These are phyloP conservation scores for Tholera decimalis DNA, from an alignment of 2,888 invertebrate species.

Conservation along the genomic window DNA sequence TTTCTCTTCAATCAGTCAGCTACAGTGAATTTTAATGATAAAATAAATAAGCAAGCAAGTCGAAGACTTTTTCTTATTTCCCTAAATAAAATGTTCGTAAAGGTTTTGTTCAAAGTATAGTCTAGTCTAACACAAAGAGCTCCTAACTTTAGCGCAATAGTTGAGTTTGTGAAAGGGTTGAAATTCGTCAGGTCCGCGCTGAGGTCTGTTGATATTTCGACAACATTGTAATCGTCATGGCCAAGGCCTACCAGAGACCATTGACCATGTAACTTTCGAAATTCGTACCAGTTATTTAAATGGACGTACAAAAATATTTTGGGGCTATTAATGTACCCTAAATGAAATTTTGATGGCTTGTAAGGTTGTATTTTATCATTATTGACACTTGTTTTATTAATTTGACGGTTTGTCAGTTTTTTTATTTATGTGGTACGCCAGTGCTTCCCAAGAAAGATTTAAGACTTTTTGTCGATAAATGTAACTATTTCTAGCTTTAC, in stretches of 20 bases:
- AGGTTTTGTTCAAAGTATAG: not conserved
- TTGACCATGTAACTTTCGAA: conserved; percentile 67
- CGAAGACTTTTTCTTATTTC: too few species aligned
- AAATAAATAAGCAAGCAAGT: too few species aligned
- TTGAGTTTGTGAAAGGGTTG: conserved; percentile 55
- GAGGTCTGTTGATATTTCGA: conserved; percentile 60
- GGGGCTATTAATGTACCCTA: conserved; percentile 10
- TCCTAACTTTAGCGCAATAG: not conserved
- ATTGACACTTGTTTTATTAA: conserved; percentile 3
- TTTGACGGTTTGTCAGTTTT: not conserved
- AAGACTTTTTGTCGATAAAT: not conserved
- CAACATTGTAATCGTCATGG: conserved; percentile 65
- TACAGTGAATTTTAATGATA: too few species aligned
- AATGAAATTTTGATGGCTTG: conserved; percentile 4
- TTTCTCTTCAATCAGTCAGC: too few species aligned
- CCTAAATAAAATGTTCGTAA: too few species aligned
- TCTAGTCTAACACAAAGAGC: not conserved
- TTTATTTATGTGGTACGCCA: not conserved
- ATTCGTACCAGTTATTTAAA: conserved; percentile 60
- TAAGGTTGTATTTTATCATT: conserved; percentile 16
- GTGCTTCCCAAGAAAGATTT: conserved; percentile 15
- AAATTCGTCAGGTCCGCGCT: conserved; percentile 46
- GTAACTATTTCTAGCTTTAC: not conserved
- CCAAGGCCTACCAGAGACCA: conserved; percentile 65
- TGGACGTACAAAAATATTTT: conserved; percentile 24